Evolutionary conservation across 2,113 vertebrate genomes (phyloP).

Genomic region (Brevimyrus niger): DNA sequence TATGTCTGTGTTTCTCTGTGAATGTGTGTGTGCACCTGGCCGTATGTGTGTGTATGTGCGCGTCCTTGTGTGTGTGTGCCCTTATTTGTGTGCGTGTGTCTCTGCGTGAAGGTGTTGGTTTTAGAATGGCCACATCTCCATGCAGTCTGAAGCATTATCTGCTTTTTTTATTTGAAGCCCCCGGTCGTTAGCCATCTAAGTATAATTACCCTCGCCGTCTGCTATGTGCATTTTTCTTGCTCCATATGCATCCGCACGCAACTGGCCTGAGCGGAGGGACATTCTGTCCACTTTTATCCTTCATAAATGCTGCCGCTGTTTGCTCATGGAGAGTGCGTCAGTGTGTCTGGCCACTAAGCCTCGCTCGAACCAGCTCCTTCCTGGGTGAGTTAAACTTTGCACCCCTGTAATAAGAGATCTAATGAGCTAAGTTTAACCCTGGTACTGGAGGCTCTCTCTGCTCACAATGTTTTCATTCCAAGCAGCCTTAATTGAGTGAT

Average conservation of each 20-base stretch:
- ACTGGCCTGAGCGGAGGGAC: background rate
- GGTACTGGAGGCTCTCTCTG: background rate
- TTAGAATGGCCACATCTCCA: background rate
- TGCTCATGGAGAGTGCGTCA: background rate
- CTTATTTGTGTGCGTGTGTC: background rate
- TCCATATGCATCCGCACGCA: background rate
- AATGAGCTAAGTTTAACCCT: background rate
- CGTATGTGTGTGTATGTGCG: background rate
- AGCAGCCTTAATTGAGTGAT: background rate
- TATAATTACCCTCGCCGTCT: background rate
- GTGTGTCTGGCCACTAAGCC: background rate
- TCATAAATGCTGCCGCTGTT: background rate
- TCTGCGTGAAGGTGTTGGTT: background rate
- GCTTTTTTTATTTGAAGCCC: background rate
- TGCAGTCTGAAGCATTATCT: background rate
- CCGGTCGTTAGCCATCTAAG: no score
- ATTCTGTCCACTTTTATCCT: background rate
- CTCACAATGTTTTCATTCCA: background rate
- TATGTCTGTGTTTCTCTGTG: background rate
- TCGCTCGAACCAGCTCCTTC: background rate
- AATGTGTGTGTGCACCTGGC: background rate
- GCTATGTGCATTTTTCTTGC: background rate
- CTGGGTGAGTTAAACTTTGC: background rate
- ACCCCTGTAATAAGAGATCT: background rate
- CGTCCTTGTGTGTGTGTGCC: background rate